These are phyloP conservation scores for Alectoris magna DNA, from an alignment of 2,797 vertebrate species.

Conservation along the genomic window DNA sequence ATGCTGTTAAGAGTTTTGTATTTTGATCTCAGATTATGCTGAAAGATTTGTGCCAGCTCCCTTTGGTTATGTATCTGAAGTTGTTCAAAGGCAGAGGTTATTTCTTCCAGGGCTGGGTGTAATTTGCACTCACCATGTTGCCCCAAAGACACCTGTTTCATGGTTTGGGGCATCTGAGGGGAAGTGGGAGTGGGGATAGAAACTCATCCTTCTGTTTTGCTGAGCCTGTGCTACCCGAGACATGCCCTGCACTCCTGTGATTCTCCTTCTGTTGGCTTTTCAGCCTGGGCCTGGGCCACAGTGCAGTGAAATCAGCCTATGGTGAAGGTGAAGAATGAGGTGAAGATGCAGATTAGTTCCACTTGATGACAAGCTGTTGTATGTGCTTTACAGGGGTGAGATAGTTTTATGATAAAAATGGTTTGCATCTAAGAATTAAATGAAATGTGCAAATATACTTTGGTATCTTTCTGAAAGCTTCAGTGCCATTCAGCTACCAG, in stretches of 20 bases:
- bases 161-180: background rate
- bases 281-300: background rate
- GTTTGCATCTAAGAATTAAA: background rate
- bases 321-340: background rate
- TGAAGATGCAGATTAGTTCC: constrained; percentile 9
- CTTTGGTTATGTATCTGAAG: constrained; percentile 4
- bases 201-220: background rate
- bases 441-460: background rate
- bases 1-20: background rate
- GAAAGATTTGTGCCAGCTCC: constrained; percentile 12
- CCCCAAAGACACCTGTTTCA: background rate
- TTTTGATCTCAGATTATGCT: constrained; percentile 53
- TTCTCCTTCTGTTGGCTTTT: background rate
- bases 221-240: background rate
- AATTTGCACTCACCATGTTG: background rate
- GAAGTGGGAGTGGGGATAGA: background rate
- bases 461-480: background rate
- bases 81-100: constrained; percentile 23
- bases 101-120: background rate
- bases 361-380: background rate
- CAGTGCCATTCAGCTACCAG: background rate
- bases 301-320: background rate
- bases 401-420: constrained; percentile 5
- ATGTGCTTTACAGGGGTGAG: background rate
- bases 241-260: background rate